Percentiles rank a stretch among this genome's conserved stretches.
Conservation (phyloP, 2,113 vertebrate genomes). For the Urocynchramus pylzowi region DNA sequence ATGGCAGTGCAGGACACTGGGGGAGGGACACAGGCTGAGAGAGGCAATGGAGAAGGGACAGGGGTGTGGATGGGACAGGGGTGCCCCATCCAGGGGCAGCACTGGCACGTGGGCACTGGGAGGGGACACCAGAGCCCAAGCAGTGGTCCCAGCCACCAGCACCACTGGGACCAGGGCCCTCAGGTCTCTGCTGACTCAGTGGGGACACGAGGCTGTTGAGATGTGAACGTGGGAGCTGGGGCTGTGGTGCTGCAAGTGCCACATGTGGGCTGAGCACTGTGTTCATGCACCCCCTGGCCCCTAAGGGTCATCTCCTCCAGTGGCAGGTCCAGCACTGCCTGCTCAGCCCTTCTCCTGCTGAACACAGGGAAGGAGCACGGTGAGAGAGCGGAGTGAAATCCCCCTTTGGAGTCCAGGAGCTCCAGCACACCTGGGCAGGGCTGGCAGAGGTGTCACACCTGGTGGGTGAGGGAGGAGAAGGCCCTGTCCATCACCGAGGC, state of each 20-base stretch:
- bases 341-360: background rate
- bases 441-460: background rate
- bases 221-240: background rate
- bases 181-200: background rate
- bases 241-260: background rate
- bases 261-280: accelerated
- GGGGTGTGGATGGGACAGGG: accelerated
- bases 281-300: accelerated
- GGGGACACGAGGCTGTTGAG: accelerated
- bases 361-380: background rate
- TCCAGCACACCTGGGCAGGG: background rate
- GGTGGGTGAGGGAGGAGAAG: background rate
- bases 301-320: background rate
- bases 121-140: background rate
- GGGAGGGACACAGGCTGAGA: background rate
- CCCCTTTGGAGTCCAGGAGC: background rate
- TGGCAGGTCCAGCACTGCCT: background rate
- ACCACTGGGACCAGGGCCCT: background rate
- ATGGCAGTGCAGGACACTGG: background rate
- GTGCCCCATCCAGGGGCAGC: background rate
- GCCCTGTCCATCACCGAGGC: background rate
- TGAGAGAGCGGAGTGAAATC: accelerated
- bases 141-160: background rate
- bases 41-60: background rate
- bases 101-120: background rate